These are phyloP conservation scores for Cervus canadensis DNA, from an alignment of 2,113 vertebrate species.

Conservation along the genomic window DNA sequence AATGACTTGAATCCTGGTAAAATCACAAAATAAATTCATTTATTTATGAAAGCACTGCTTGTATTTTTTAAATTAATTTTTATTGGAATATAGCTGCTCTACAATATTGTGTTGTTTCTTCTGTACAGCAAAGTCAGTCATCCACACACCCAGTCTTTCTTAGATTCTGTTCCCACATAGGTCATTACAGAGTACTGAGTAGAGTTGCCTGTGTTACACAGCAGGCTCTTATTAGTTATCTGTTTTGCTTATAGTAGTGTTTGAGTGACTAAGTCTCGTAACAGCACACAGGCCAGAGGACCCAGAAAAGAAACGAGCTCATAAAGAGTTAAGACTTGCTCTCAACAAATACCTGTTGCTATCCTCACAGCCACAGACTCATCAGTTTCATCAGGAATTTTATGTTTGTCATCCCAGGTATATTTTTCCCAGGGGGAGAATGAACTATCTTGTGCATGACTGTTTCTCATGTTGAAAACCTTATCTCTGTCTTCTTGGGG, in stretches of 20 bases:
- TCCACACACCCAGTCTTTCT: background rate
- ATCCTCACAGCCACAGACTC: background rate
- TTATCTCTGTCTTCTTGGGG: background rate
- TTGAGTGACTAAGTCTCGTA: background rate
- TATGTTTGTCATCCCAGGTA: background rate
- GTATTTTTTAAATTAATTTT: background rate
- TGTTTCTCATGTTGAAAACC: background rate
- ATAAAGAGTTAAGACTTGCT: background rate
- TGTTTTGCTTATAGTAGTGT: background rate
- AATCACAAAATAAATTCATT: background rate
- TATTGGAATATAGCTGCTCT: background rate
- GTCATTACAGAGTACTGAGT: background rate
- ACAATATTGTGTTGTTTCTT: background rate
- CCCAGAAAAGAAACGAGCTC: background rate
- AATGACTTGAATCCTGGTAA: background rate
- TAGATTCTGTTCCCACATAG: background rate
- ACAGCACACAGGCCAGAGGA: background rate
- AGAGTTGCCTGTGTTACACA: background rate
- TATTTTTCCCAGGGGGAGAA: background rate
- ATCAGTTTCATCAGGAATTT: background rate
- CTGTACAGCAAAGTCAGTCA: background rate
- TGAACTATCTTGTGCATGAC: background rate
- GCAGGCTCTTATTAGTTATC: background rate
- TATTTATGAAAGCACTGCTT: background rate
- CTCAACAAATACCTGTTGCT: background rate